These are phyloP conservation scores for Drosophila subpulchrella DNA, from an alignment of 1,140 invertebrate genomes.

Conservation along the genomic window DNA sequence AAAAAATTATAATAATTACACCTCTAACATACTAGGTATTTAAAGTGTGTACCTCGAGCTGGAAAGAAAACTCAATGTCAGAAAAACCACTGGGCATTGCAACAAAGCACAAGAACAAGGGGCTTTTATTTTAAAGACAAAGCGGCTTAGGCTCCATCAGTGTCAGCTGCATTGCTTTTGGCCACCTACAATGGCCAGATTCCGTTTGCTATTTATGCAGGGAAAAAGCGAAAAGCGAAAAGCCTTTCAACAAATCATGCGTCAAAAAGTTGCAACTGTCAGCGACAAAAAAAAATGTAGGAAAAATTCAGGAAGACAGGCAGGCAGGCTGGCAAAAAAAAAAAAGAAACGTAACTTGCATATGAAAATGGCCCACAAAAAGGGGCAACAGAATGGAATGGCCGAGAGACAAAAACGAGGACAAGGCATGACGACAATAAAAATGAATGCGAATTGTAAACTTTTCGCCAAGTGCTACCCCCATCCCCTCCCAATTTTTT, in stretches of 20 bases:
- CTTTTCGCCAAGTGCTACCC: slow-evolving; percentile 70
- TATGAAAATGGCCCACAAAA: slow-evolving; percentile 56
- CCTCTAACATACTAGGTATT: background rate
- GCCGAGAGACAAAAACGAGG: slow-evolving; percentile 58
- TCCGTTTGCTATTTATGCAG: slow-evolving; percentile 55
- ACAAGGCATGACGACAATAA: slow-evolving; percentile 78
- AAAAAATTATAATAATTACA: background rate
- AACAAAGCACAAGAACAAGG: slow-evolving; percentile 10
- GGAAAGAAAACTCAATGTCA: slow-evolving; percentile 24
- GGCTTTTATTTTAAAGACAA: slow-evolving; percentile 20
- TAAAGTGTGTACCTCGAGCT: background rate
- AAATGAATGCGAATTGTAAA: slow-evolving; percentile 78
- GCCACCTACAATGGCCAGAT: slow-evolving; percentile 60
- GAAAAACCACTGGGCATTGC: slow-evolving; percentile 2
- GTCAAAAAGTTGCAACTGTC: slow-evolving; percentile 81
- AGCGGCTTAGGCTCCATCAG: slow-evolving; percentile 36
- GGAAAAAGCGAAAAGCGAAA: slow-evolving; percentile 56
- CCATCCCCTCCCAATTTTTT: background rate
- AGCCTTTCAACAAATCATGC: slow-evolving; percentile 81
- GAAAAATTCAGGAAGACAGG: slow-evolving; percentile 61
- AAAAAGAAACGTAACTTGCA: slow-evolving; percentile 50
- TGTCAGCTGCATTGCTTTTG: slow-evolving; percentile 32
- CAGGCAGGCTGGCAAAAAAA: slow-evolving; percentile 9
- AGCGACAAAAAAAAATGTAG: slow-evolving; percentile 41
- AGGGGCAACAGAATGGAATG: slow-evolving; percentile 39